Base-by-base conservation (phyloP, 2,888 invertebrate genomes). In the Meteorus colon region DNA sequence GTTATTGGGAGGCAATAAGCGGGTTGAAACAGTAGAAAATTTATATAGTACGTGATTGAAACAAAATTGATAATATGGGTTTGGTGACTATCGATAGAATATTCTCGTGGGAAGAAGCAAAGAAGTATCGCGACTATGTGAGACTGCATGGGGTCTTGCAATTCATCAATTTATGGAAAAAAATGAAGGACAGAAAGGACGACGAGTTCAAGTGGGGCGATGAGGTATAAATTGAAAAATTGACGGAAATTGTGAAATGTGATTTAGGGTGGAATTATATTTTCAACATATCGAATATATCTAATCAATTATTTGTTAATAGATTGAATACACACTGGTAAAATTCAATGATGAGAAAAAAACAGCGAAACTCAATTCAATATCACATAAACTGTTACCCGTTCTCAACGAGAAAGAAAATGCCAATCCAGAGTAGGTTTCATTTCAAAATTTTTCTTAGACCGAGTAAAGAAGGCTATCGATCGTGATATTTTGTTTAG, bases 181-280 rank as follows among this genome's bases (percentile, higher is more conserved):
- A 95, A 84, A 91, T 98, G 24, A 94, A 96, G 86, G 96, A 97
- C 84, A 93, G 98, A 68, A 95, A 96, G 85, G 97, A 97, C 41
- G 98, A 99, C 90, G 93, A 96, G 6, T 92, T 99, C 55, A 98
- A 98, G 91, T 99, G 99, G 98, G 99, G 99, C 77, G 98, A 98
- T 90, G 98, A 98, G 93, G 94, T 93, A 90, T 27, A 10, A 24
- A 31, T 31, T 31, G 29, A 31, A n/a, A 16, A 16, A 31, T 4
- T 1, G 1, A 62, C 16, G 1, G 1, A 62, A 62, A 62, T 62
- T 12, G 29, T 19, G n/a, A n/a, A n/a, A n/a, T n/a, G n/a, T n/a
- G n/a, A n/a, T n/a, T n/a, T n/a, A n/a, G n/a, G n/a, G n/a, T n/a
- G 10, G 27, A 27, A 60, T 60, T 16, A 5, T 16, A 16, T 62